Base-by-base conservation (phyloP, 2,797 vertebrate species). In the Enteromius paludinosus region DNA sequence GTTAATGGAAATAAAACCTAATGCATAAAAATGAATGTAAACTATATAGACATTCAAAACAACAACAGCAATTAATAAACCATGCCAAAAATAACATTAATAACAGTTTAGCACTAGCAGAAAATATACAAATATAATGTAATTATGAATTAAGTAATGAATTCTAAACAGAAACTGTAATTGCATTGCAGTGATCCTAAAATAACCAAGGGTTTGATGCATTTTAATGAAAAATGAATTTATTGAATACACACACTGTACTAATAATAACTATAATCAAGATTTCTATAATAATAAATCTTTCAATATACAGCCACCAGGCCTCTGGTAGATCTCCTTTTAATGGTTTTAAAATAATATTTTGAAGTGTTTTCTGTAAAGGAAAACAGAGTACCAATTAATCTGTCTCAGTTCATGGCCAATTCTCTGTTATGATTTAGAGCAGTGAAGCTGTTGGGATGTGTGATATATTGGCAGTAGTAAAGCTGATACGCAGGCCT, bases 331-430 rank as follows among this genome's bases (percentile, higher is more conserved):
- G 49, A 66, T 78, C 66, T 17, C 35, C 18, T 81, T 83, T 79
- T 81, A 78, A 85, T 78, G 45, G 28, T 45, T 78, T 45, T 70
- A 30, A 73, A 87, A 85, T 85, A 79, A 68, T 79, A 69, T 86
- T 85, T 85, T 62, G 75, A 81, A 86, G 79, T 77, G 66, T 83
- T 85, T 86, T 69, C 73, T 71, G 59, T 84, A 81, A 88, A 86
- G 79, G 38, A 84, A 78, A 86, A 74, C 80, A 69, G 56, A 78
- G 70, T 41, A 18, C 52, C 41, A 64, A 85, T 87, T 84, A 85
- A 86, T 85, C 77, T 79, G 87, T 86, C 86, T 71, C 10, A 69
- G 83, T 85, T 85, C 62, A 84, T 76, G 70, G 80, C 79, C 80
- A 81, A 74, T 84, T 87, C 54, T 65, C 49, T 4, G 38, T 68